These are phyloP conservation scores for Hozukius guyotensis DNA, from an alignment of 2,797 vertebrate species.

Conservation along the genomic window DNA sequence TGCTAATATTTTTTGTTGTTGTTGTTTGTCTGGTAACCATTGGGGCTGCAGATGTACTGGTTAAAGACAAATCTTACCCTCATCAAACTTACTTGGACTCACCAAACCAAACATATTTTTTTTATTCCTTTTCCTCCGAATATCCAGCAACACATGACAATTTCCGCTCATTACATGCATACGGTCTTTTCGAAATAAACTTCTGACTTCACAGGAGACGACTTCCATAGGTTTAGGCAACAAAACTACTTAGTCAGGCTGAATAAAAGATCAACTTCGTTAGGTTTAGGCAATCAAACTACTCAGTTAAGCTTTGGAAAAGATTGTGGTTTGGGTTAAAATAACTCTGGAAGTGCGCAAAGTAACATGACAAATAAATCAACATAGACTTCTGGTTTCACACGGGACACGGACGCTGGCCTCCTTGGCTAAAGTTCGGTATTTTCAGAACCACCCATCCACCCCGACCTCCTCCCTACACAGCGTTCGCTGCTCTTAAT, in stretches of 20 bases:
- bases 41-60: background rate
- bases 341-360: background rate
- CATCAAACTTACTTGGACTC: background rate
- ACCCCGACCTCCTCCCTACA: background rate
- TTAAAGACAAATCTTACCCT: background rate
- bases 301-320: background rate
- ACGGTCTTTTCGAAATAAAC: no score
- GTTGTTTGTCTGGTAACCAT: background rate
- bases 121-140: no score
- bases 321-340: background rate
- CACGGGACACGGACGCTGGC: no score
- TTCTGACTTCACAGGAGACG: no score
- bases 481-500: background rate
- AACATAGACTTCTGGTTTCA: no score
- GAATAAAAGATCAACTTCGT: no score
- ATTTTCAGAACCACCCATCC: background rate
- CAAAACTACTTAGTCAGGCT: background rate
- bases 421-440: background rate
- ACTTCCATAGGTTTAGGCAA: background rate
- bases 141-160: no score
- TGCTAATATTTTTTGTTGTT: background rate
- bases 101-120: background rate
- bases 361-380: no score
- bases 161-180: no score
- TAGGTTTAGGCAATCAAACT: background rate